A percentile compares a stretch with the other conserved stretches of the same genome.
phyloP scores from a whole-genome alignment of 2,113 vertebrate genomes.

The Cyanoliseus patagonus region DNA sequence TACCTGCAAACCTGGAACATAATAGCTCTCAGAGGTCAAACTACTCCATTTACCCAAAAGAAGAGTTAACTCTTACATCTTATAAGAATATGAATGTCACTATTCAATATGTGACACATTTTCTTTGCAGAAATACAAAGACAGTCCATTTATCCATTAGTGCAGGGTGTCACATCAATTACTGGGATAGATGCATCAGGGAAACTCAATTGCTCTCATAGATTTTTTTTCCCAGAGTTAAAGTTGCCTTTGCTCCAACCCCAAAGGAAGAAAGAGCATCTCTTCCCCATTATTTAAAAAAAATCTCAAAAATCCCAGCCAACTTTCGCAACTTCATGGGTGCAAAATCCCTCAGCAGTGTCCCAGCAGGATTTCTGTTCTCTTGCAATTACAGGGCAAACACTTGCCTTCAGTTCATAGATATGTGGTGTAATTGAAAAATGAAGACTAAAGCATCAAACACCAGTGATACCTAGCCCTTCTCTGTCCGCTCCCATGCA shows the following conservation, averaged over 20 bases:
- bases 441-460: neutral
- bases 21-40: slow-evolving; percentile 41
- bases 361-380: neutral
- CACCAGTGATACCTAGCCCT: neutral
- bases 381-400: neutral
- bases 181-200: slow-evolving; percentile 18
- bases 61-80: slow-evolving; percentile 46
- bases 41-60: slow-evolving; percentile 4
- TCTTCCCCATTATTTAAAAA: neutral
- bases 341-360: neutral
- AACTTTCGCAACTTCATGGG: neutral
- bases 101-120: slow-evolving; percentile 47
- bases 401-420: neutral
- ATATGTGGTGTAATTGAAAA: neutral
- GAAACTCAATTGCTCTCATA: slow-evolving; percentile 45
- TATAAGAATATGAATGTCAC: slow-evolving; percentile 55
- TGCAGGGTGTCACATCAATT: slow-evolving; percentile 55
- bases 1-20: slow-evolving; percentile 29
- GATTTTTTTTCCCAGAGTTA: slow-evolving; percentile 34
- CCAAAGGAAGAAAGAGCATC: neutral
- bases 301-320: neutral
- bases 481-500: neutral
- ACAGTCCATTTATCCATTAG: slow-evolving; percentile 43
- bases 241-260: neutral
- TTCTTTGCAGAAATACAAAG: slow-evolving; percentile 45